Evolutionary conservation across 2,888 invertebrate species (phyloP).

Genomic region (Drepanosiphum platanoidis): DNA sequence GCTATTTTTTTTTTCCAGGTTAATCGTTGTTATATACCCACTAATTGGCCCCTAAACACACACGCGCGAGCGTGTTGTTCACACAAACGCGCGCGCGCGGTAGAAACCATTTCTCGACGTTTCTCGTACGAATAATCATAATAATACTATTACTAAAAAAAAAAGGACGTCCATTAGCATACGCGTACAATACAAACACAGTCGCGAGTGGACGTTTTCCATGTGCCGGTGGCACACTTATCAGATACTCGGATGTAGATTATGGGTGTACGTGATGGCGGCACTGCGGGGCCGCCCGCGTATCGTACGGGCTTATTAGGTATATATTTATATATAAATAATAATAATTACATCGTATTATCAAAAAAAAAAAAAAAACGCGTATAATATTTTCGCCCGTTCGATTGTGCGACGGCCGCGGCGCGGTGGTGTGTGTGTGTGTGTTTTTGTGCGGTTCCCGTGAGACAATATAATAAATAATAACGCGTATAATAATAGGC

Average conservation of each 20-base stretch:
- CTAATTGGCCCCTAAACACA: constrained; percentile 41
- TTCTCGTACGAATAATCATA: constrained; percentile 40
- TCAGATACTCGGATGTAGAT: too few relatives aligned
- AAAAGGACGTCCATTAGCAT: constrained; percentile 23
- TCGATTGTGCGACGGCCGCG: not conserved
- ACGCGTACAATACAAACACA: not conserved
- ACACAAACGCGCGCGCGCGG: not conserved
- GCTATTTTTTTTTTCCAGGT: constrained; percentile 27
- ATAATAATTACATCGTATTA: constrained; percentile 16
- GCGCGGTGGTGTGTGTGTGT: not conserved
- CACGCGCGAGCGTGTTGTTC: not conserved
- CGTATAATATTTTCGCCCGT: not conserved
- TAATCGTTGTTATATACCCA: constrained; percentile 43
- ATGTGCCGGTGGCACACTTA: too few relatives aligned
- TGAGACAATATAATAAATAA: not conserved
- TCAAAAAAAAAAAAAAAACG: too few relatives aligned
- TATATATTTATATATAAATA: not conserved
- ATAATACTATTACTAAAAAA: too few relatives aligned
- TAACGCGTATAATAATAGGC: not conserved
- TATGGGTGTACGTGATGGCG: too few relatives aligned
- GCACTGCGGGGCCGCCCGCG: not conserved
- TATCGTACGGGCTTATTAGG: too few relatives aligned
- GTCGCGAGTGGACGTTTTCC: too few relatives aligned
- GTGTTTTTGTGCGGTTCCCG: not conserved
- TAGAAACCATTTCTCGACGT: constrained; percentile 17